Conservation (phyloP, 2,888 invertebrate species). For the Sericinus montela region DNA sequence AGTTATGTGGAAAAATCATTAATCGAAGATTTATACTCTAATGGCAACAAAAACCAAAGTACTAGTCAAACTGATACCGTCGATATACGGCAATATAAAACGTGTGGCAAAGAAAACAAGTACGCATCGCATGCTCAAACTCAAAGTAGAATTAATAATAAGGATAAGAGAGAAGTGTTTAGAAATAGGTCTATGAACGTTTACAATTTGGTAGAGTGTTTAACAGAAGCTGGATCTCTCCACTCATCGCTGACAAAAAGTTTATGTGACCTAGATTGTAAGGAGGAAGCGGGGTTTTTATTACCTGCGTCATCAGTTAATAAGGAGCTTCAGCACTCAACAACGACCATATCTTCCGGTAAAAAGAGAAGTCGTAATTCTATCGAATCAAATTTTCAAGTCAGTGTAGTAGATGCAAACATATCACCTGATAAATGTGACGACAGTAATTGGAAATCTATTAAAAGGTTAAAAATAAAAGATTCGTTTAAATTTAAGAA, state of each 20-base stretch:
- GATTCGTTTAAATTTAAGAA: conserved; percentile 76
- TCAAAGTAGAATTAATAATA: conserved; percentile 43
- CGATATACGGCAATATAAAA: conserved; percentile 48
- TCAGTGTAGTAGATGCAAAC: conserved; percentile 58
- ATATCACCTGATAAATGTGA: conserved; percentile 67
- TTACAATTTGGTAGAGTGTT: conserved; percentile 69
- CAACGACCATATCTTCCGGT: conserved; percentile 68
- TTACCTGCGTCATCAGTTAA: conserved; percentile 52
- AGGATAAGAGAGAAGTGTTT: conserved; percentile 72
- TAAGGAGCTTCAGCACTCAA: conserved; percentile 65
- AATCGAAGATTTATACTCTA: conserved; percentile 45
- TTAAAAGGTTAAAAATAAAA: conserved; percentile 72
- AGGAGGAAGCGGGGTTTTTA: conserved; percentile 58
- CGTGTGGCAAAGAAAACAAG: conserved; percentile 64
- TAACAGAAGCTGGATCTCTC: conserved; percentile 62
- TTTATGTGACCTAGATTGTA: conserved; percentile 66
- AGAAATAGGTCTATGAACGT: conserved; percentile 73
- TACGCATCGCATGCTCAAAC: conserved; percentile 45
- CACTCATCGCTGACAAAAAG: conserved; percentile 70
- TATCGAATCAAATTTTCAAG: conserved; percentile 69
- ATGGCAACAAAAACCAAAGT: conserved; percentile 38
- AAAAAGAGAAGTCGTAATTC: conserved; percentile 74
- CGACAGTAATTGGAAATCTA: conserved; percentile 73
- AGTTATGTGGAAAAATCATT: conserved; percentile 56
- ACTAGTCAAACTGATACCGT: conserved; percentile 39